These are phyloP conservation scores for Machaerirhynchus nigripectus DNA, from an alignment of 2,113 vertebrate species.

Conservation along the genomic window DNA sequence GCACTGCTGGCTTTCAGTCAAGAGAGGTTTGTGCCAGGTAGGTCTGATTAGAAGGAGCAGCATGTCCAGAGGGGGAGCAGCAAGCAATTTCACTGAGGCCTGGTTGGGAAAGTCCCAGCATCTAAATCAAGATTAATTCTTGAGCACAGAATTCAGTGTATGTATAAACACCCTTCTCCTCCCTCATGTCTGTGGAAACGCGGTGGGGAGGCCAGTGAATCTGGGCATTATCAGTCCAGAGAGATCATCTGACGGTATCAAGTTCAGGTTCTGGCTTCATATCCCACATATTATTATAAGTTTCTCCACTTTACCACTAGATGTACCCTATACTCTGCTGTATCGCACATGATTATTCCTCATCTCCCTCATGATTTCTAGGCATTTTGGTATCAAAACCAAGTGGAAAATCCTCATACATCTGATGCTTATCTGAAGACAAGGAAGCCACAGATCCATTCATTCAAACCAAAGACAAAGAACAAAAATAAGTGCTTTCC, in stretches of 20 bases:
- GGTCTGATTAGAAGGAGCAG: slow-evolving; percentile 56
- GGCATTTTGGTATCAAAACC: background rate
- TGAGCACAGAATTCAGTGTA: background rate
- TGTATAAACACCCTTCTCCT: slow-evolving; percentile 52
- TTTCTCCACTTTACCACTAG: slow-evolving; percentile 55
- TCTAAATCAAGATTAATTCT: slow-evolving; percentile 60
- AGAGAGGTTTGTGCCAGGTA: slow-evolving; percentile 41
- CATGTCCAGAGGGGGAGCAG: slow-evolving; percentile 63
- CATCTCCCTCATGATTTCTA: background rate
- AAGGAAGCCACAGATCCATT: background rate
- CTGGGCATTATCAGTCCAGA: slow-evolving; percentile 14
- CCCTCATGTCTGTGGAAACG: background rate
- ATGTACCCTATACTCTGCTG: slow-evolving; percentile 32
- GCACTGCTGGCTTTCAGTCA: slow-evolving; percentile 15
- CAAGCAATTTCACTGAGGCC: slow-evolving; percentile 46
- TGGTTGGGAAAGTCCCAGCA: slow-evolving; percentile 63
- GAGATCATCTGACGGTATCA: slow-evolving; percentile 33
- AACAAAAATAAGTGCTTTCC: background rate
- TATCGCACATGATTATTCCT: background rate
- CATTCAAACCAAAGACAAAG: background rate
- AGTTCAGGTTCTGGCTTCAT: slow-evolving; percentile 29
- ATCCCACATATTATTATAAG: background rate
- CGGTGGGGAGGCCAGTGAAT: slow-evolving; percentile 31
- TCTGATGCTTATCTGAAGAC: background rate
- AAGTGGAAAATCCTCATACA: background rate